Evolutionary conservation across 2,113 vertebrate species (phyloP).

Genomic region (Rhodinocichla rosea): DNA sequence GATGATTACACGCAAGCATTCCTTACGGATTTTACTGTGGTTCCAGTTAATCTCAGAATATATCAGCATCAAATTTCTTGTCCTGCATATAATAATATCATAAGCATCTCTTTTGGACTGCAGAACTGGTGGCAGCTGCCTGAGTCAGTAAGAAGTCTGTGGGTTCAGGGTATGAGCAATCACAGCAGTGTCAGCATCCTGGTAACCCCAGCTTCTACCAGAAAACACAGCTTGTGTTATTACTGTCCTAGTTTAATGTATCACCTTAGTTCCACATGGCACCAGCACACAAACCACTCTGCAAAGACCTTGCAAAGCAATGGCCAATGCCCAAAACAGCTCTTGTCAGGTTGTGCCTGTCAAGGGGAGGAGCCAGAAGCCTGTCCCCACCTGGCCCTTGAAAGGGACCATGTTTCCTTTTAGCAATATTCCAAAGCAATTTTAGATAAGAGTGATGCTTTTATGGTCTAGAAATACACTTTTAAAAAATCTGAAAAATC

Average conservation of each 20-base stretch:
- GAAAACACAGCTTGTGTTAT: not conserved
- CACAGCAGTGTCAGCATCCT: not conserved
- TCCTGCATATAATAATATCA: not conserved
- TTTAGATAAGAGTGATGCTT: not conserved
- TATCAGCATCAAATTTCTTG: not conserved
- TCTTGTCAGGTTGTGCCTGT: not conserved
- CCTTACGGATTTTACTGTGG: not conserved
- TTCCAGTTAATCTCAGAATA: not conserved
- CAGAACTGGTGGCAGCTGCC: not conserved
- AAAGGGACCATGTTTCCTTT: accelerated
- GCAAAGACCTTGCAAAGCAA: not conserved
- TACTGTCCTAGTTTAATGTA: not conserved
- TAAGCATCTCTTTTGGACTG: not conserved
- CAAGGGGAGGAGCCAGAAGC: not conserved
- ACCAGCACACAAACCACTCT: not conserved
- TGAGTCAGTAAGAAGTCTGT: not conserved
- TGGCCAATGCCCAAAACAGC: not conserved
- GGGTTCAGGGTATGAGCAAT: not conserved
- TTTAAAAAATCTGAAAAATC: not conserved
- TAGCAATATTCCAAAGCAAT: not conserved
- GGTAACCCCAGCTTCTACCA: not conserved
- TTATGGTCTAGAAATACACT: not conserved
- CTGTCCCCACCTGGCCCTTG: not conserved
- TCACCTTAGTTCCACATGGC: not conserved
- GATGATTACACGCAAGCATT: not conserved